These are phyloP conservation scores for Euplexia lucipara DNA, from an alignment of 2,888 invertebrate species.

Conservation along the genomic window DNA sequence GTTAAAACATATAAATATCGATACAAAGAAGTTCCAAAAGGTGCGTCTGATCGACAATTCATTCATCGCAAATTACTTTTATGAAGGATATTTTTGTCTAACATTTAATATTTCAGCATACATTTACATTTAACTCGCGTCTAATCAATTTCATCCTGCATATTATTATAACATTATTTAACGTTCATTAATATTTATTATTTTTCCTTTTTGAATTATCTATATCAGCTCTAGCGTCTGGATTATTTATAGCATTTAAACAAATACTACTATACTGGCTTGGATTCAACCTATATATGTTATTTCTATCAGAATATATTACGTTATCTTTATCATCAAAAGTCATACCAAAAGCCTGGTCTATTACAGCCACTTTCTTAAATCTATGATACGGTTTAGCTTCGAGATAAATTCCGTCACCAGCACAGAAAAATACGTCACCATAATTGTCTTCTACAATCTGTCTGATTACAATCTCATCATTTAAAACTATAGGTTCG, in stretches of 20 bases:
- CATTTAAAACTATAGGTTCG: slow-evolving; percentile 71
- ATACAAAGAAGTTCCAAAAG: no score
- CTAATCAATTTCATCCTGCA: no score
- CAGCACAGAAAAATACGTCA: slow-evolving; percentile 79
- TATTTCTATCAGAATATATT: slow-evolving; percentile 78
- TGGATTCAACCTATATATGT: slow-evolving; percentile 76
- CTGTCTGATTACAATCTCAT: slow-evolving; percentile 77
- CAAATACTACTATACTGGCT: slow-evolving; percentile 71
- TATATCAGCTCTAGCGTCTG: slow-evolving; percentile 15
- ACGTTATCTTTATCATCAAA: slow-evolving; percentile 82
- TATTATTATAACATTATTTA: no score
- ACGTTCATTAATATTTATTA: not conserved
- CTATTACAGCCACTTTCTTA: slow-evolving; percentile 74
- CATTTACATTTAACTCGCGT: no score
- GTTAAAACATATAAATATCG: no score
- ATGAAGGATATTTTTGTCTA: no score
- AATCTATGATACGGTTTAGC: slow-evolving; percentile 76
- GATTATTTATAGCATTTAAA: slow-evolving; percentile 63
- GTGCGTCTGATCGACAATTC: no score
- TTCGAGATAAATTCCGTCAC: slow-evolving; percentile 81
- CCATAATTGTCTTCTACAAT: slow-evolving; percentile 82
- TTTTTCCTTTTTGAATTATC: slow-evolving; percentile 15
- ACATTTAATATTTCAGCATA: no score
- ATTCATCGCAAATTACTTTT: no score
- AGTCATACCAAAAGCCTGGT: slow-evolving; percentile 78